Evolutionary conservation across 2,797 vertebrate species (phyloP), one percentile per base, ranked within the genome.

Genomic region (Acanthurus lineatus): DNA sequence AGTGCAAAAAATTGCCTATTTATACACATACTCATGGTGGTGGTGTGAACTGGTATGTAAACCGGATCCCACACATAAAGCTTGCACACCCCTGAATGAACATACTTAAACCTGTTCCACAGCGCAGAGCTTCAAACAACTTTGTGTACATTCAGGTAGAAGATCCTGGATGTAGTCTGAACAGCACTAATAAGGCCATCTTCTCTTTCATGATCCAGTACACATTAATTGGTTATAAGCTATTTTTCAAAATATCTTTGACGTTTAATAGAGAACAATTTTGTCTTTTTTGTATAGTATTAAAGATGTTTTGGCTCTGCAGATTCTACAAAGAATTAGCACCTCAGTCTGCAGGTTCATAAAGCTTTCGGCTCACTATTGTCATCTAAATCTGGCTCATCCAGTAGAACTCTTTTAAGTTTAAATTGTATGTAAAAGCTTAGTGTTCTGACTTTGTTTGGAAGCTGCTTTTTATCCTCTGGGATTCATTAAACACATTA

Each of bases 1-100:
- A 32, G 51, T 79, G 49, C 62, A 74, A 70, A 82, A 74, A 17
- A 28, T 58, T 16, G 1, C 12, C 12, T 5, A 54, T 32, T 52
- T 14, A 54, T 64, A 12, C n/a, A 48, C 6, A 11, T 11, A 35
- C 28, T 48, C 1, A 56, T 6, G 12, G n/a, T 61, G n/a, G 17
- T 75, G 7, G 5, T 45, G 11, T 59, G 6, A 20, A 61, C 10
- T 48, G 38, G 67, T 5, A 14, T 45, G 28, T 32, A 32, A 32
- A 32, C 28, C 28, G 4, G 28, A 32, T 32, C 28, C 28, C 28
- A 32, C 28, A 32, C 28, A 38, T 22, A 63, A 67, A 54, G n/a
- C 3, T 17, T 28, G 7, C 19, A 65, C 59, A 64, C 3, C 14
- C 17, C 11, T 52, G 42, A 71, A 6, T 32, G 16, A 25, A 69